Evolutionary conservation across 2,888 invertebrate genomes (phyloP), one percentile per base, ranked within the genome.

Genomic region (Andrena chrysosceles): DNA sequence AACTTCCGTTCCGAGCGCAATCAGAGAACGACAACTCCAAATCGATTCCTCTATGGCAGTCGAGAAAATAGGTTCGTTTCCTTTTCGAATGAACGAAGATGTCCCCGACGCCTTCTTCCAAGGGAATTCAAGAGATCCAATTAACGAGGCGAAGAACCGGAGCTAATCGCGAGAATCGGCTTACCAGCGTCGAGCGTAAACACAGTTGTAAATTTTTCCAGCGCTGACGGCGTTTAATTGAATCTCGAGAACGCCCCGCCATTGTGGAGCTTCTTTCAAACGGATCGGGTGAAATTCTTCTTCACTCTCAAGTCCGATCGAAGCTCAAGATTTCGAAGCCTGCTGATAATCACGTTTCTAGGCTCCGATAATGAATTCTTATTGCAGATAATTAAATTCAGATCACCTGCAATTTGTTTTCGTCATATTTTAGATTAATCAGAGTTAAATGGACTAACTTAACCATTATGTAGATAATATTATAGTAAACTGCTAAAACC

Each of bases 191-290:
- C 83, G 85, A 76, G 83, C 89, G 91, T 91, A 92, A 92, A 92
- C 91, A 92, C 86, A 87, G 83, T 89, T 89, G 89, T 92, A 92
- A 92, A 92, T 91, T 90, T 91, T 89, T 91, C 89, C 78, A 75
- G 7, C 23, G 26, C 59, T 63, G 62, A 31, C 54, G 48, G 67
- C 73, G 75, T 85, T 88, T 90, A 91, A 92, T 91, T 91, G 85
- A 91, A 92, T 90, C 83, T 67, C 49, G 60, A 63, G 59, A 68
- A 49, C 26, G 49, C 2, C 7, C 29, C 4, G 54, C 52, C 49
- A 35, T 23, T 23, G 23, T 20, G 31, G 4, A 31, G 13, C 20
- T 49, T 4, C 56, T 48, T 48, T 49, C 29, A 26, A 49, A 26
- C 35, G 49, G 23, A 35, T 20, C 6, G 23, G 2, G 66, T 2